These are phyloP conservation scores for Cyprinus carpio DNA, from an alignment of 2,113 vertebrate species.

Conservation along the genomic window DNA sequence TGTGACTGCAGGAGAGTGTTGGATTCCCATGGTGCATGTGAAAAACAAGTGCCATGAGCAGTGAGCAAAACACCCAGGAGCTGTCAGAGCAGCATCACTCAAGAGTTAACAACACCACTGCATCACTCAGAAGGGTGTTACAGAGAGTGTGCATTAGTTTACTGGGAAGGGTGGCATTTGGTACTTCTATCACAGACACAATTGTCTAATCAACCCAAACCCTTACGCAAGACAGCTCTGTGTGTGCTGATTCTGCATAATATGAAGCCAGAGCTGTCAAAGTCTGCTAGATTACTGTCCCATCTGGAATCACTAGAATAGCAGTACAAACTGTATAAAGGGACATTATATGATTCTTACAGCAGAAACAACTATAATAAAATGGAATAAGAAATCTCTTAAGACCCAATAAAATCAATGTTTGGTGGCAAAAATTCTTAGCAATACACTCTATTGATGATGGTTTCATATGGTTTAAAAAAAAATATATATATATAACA, in stretches of 20 bases:
- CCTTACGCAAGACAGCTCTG: conserved; percentile 62
- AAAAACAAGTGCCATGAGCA: conserved; percentile 38
- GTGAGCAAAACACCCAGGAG: conserved; percentile 51
- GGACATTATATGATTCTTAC: too few relatives aligned
- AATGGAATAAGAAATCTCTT: background rate
- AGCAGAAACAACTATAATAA: background rate
- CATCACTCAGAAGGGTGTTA: conserved; percentile 37
- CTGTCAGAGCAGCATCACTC: conserved; percentile 25
- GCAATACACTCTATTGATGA: background rate
- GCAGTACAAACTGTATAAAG: background rate
- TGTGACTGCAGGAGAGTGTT: conserved; percentile 44
- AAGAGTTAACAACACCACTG: conserved; percentile 40
- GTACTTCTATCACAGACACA: conserved; percentile 62
- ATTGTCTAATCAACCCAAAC: conserved; percentile 59
- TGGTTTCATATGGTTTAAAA: too few relatives aligned
- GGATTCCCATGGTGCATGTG: conserved; percentile 42
- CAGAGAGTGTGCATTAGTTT: conserved; percentile 57
- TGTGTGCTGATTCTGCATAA: conserved; percentile 47
- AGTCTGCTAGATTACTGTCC: background rate
- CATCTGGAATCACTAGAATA: background rate
- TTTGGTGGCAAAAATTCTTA: background rate
- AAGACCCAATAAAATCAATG: background rate
- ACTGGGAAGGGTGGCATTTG: conserved; percentile 50
- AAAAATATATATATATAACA: too few relatives aligned
- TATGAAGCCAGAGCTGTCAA: conserved; percentile 32